Evolutionary conservation across 2,888 invertebrate genomes (phyloP).

Genomic region (Colletes collaris): DNA sequence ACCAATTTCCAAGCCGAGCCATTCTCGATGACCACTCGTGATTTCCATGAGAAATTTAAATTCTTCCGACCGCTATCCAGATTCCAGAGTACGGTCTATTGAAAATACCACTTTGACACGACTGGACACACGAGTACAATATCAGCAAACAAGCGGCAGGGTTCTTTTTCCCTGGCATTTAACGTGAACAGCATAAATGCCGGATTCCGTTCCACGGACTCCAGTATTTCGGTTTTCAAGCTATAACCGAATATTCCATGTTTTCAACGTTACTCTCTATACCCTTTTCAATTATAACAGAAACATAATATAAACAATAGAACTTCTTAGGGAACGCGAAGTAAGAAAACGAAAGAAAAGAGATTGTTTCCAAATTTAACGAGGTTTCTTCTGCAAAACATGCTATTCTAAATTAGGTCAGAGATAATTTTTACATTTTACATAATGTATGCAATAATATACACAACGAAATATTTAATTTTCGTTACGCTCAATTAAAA

Average conservation of each 20-base stretch:
- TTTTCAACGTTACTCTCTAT: not conserved
- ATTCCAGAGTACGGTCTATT: constrained; percentile 75
- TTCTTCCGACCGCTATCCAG: constrained; percentile 77
- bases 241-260: not conserved
- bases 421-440: too few species aligned
- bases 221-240: constrained; percentile 7
- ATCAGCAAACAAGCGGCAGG: constrained; percentile 30
- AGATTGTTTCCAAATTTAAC: too few species aligned
- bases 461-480: too few species aligned
- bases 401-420: too few species aligned
- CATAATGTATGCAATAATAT: too few species aligned
- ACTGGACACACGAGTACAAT: constrained; percentile 54
- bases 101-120: constrained; percentile 82
- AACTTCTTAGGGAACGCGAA: too few species aligned
- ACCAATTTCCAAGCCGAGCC: constrained; percentile 29
- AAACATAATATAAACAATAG: too few species aligned
- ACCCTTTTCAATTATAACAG: not conserved
- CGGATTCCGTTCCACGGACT: constrained; percentile 28
- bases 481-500: too few species aligned
- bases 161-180: constrained; percentile 49
- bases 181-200: constrained; percentile 52
- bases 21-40: constrained; percentile 43
- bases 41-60: constrained; percentile 74
- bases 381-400: too few species aligned
- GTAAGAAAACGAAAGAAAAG: not conserved